Conservation (phyloP, 2,888 invertebrate genomes). For the Idaea straminata region DNA sequence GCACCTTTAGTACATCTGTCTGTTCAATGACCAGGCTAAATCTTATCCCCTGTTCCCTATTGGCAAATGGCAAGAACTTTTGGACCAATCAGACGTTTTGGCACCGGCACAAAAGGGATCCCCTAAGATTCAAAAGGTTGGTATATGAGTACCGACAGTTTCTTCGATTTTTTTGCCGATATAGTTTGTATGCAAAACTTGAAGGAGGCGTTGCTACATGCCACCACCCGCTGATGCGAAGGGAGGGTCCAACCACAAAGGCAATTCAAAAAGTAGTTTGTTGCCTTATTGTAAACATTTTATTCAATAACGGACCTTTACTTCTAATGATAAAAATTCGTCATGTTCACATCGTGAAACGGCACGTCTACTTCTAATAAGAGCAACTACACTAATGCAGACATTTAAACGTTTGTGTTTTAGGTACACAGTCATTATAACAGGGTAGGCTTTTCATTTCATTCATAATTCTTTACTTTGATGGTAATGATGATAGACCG, state of each 20-base stretch:
- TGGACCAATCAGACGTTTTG: constrained; percentile 53
- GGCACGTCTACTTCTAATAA: neutral
- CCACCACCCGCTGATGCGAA: neutral
- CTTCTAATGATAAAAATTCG: neutral
- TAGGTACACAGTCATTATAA: no score
- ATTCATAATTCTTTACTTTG: no score
- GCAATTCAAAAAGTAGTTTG: neutral
- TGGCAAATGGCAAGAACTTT: constrained; percentile 43
- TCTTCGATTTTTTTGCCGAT: constrained; percentile 16
- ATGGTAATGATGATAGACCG: no score
- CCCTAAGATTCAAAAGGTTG: constrained; percentile 40
- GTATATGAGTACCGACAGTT: constrained; percentile 21
- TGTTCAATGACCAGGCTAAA: constrained; percentile 39
- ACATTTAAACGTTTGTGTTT: no score
- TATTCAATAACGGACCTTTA: neutral
- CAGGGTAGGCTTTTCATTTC: no score
- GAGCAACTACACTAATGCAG: neutral
- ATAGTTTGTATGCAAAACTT: constrained; percentile 9
- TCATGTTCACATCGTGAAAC: neutral
- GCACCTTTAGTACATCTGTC: constrained; percentile 65
- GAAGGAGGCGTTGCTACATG: constrained; percentile 23
- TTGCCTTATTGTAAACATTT: neutral
- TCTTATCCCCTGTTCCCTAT: constrained; percentile 55
- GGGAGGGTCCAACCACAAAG: constrained; percentile 13
- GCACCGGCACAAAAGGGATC: constrained; percentile 44